A percentile compares a stretch with the other conserved stretches of the same genome.
Evolutionary conservation across 2,888 invertebrate species (phyloP).

Genomic region (Nebria brevicollis): DNA sequence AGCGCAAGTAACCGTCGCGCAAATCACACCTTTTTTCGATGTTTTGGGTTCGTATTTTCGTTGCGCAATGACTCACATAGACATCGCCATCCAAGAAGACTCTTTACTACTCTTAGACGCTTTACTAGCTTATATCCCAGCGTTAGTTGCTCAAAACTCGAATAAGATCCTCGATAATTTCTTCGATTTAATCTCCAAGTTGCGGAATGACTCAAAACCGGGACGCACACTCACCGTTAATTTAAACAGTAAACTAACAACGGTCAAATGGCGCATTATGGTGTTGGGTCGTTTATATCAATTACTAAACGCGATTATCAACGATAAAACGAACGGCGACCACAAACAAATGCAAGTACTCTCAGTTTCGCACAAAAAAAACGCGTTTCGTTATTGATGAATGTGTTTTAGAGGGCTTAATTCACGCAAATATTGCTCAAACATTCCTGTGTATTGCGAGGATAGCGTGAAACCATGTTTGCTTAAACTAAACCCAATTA

Average conservation of each 20-base stretch:
- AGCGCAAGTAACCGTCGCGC: slow-evolving; percentile 61
- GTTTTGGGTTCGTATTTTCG: slow-evolving; percentile 81
- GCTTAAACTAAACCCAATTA: neutral
- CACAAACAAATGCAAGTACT: neutral
- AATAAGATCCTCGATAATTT: slow-evolving; percentile 81
- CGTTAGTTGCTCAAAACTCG: slow-evolving; percentile 73
- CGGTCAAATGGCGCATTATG: slow-evolving; percentile 81
- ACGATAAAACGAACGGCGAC: slow-evolving; percentile 15
- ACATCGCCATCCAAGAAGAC: slow-evolving; percentile 82
- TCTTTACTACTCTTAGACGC: slow-evolving; percentile 82
- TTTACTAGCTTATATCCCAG: slow-evolving; percentile 74
- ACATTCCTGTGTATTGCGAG: slow-evolving; percentile 61
- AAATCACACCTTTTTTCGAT: slow-evolving; percentile 78
- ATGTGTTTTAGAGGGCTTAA: neutral
- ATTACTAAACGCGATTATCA: slow-evolving; percentile 64
- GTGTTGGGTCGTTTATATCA: slow-evolving; percentile 77
- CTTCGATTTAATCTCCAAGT: slow-evolving; percentile 84
- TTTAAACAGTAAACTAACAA: slow-evolving; percentile 77
- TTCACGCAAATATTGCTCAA: neutral
- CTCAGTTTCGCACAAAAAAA: too few species aligned
- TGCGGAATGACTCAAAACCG: slow-evolving; percentile 72
- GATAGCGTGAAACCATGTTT: slow-evolving; percentile 46
- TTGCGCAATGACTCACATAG: slow-evolving; percentile 92
- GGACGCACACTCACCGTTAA: slow-evolving; percentile 76
- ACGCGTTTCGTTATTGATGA: neutral